These are phyloP conservation scores for Psammodynastes pulverulentus DNA, from an alignment of 2,113 vertebrate genomes.

Conservation along the genomic window DNA sequence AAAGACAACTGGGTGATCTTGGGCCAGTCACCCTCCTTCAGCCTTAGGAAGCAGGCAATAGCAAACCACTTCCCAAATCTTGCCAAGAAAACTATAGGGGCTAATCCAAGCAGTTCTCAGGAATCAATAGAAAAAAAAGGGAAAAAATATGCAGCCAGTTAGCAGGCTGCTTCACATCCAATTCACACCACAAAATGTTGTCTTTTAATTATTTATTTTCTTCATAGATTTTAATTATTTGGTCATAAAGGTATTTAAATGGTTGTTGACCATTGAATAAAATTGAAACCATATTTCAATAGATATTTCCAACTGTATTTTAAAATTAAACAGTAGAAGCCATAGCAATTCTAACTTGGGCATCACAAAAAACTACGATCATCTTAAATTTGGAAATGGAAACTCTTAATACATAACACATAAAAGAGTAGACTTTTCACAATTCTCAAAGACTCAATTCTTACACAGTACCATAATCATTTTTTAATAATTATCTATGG, in stretches of 20 bases:
- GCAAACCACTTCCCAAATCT: not conserved
- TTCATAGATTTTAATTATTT: not conserved
- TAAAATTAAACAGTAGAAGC: not conserved
- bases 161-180: not conserved
- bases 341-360: not conserved
- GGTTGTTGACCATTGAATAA: not conserved
- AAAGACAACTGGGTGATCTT: not conserved
- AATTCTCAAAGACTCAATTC: not conserved
- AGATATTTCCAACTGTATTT: not conserved
- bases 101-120: not conserved
- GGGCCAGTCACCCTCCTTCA: not conserved
- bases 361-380: not conserved
- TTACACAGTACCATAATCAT: not conserved
- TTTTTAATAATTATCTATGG: not conserved
- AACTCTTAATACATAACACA: too few relatives aligned
- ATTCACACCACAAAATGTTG: not conserved
- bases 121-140: not conserved
- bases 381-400: not conserved
- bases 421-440: not conserved
- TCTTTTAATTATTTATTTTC: not conserved
- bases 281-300: not conserved
- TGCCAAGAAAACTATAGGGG: not conserved
- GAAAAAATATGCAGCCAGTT: not conserved
- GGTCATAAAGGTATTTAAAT: not conserved
- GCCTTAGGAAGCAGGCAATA: not conserved